Percentiles rank a stretch among this genome's conserved stretches.
These are phyloP conservation scores for Mesocricetus auratus DNA, from an alignment of 2,113 vertebrate genomes.

Conservation along the genomic window DNA sequence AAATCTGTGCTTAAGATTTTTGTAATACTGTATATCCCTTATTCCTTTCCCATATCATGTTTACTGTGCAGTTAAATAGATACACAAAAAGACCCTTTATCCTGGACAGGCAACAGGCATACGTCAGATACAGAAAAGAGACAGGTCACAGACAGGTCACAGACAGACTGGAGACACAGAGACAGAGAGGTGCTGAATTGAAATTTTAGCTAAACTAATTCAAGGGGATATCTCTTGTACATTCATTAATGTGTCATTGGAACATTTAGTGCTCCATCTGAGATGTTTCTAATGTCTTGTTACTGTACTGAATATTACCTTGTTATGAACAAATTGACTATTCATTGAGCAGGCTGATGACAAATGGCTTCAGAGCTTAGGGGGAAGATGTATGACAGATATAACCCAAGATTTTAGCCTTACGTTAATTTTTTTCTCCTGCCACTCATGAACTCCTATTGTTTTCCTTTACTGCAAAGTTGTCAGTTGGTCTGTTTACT, in stretches of 20 bases:
- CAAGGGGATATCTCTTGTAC: neutral
- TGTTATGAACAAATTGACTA: neutral
- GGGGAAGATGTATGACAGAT: neutral
- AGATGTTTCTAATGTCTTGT: neutral
- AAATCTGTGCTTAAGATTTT: neutral
- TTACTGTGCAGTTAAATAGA: neutral
- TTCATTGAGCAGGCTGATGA: neutral
- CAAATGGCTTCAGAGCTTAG: neutral
- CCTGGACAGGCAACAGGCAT: neutral
- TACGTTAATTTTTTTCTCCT: neutral
- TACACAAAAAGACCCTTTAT: neutral
- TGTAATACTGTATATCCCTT: no score
- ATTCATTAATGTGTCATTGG: neutral
- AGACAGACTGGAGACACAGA: no score
- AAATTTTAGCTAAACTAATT: neutral
- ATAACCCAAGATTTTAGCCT: neutral
- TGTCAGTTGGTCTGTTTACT: neutral
- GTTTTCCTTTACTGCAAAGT: neutral
- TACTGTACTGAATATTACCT: neutral
- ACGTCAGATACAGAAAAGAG: neutral
- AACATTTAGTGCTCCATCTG: neutral
- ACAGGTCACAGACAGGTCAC: neutral
- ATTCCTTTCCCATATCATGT: neutral
- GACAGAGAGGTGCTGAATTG: neutral
- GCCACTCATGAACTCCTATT: neutral